Evolutionary conservation across 2,113 vertebrate genomes (phyloP).

Genomic region (Triplophysa siluroides): DNA sequence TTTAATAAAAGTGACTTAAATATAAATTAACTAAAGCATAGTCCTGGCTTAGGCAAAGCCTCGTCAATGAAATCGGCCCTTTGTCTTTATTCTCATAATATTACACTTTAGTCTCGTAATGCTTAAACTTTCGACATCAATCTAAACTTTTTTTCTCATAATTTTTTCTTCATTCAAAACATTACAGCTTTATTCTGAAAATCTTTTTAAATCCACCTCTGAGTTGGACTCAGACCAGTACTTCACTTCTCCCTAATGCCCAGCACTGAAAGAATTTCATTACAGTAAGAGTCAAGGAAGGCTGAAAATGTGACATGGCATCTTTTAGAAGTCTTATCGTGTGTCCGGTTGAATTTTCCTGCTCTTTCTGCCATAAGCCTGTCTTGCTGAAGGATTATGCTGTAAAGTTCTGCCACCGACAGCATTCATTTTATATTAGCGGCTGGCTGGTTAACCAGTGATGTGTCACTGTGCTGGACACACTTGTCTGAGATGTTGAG

Average conservation of each 20-base stretch:
- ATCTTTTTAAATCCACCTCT: too few species aligned
- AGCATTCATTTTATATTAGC: slow-evolving; percentile 16
- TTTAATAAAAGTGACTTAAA: too few species aligned
- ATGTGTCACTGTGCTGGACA: slow-evolving; percentile 17
- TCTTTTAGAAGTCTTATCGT: neutral
- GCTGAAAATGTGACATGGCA: neutral
- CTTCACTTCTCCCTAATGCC: neutral
- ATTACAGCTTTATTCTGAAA: too few species aligned
- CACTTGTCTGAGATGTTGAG: slow-evolving; percentile 9
- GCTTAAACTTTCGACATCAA: too few species aligned
- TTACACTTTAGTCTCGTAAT: too few species aligned
- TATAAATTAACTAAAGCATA: too few species aligned
- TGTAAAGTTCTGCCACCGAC: neutral
- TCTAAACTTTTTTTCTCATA: too few species aligned
- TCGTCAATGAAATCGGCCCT: too few species aligned
- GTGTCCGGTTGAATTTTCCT: neutral
- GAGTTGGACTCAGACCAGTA: neutral
- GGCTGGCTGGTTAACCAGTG: neutral
- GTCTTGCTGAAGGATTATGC: slow-evolving; percentile 7
- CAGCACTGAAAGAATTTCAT: neutral
- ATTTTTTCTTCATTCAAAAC: too few species aligned
- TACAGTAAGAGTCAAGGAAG: neutral
- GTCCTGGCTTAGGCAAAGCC: too few species aligned
- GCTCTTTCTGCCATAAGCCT: slow-evolving; percentile 1
- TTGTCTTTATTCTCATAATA: too few species aligned